Base-by-base conservation (phyloP, 2,888 invertebrate genomes). In the Amiota minor region DNA sequence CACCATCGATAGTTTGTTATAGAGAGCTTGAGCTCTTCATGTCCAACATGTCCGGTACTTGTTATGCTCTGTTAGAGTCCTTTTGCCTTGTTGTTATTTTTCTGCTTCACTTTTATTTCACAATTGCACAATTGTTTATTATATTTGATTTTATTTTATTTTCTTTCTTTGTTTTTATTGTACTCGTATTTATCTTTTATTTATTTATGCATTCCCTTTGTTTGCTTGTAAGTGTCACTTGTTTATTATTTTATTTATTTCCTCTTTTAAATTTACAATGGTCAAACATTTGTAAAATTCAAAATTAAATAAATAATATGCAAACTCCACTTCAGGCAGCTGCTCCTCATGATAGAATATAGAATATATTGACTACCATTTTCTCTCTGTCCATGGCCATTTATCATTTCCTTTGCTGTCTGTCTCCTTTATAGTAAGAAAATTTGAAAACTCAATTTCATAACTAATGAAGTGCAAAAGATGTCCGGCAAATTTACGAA, bases 391-490 rank as follows among this genome's bases (percentile, higher is more conserved):
- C 20, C 59, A 35, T 59, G 4, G 20, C 20, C 59, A 35, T 35
- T 35, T 35, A 35, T 10, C 56, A 56, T 56, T 4, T 59, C 20
- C 18, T 59, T 18, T 59, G 16, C 4, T 59, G 59, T 16, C 16
- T 53, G n/a, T n/a, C n/a, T n/a, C n/a, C 12, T 53, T 53, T 53
- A n/a, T 16, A 1, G n/a, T 53, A 9, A 6, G 35, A 35, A 35
- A 35, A 20, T 59, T 20, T 18, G 18, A 16, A 59, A 68, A 68
- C 53, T 50, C 50, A 68, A 68, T 68, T 68, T 68, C 67, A 53
- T 68, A 68, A 53, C 67, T 68, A 68, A 68, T 68, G 67, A 68
- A 68, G 67, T 68, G 50, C 50, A 68, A 68, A 68, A 68, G 67
- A 23, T 68, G 67, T 50, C 50, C 67, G 8, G 49, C 20, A 68